Percentiles rank a stretch among this genome's conserved stretches.
These are phyloP conservation scores for Pituophis catenifer DNA, from an alignment of 2,113 vertebrate genomes.

Conservation along the genomic window DNA sequence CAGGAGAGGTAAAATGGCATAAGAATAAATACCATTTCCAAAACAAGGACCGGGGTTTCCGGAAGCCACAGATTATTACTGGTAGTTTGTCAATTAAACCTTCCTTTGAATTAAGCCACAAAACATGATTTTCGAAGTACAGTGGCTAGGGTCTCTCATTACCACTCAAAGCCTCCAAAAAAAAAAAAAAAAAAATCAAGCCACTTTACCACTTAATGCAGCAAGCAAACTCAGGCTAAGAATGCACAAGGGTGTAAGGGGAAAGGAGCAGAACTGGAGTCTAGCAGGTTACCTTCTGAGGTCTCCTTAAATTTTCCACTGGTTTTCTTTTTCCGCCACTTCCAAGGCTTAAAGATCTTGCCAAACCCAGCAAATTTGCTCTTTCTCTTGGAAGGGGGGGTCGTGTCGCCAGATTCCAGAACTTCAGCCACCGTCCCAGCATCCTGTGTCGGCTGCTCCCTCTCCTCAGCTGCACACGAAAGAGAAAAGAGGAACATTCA, in stretches of 20 bases:
- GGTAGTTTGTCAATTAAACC: not conserved
- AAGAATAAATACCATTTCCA: not conserved
- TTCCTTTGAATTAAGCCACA: not conserved
- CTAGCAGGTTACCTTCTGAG: slow-evolving; percentile 82
- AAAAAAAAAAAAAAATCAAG: not conserved
- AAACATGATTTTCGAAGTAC: not conserved
- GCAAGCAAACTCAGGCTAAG: not conserved
- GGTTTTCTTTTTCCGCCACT: slow-evolving; percentile 99
- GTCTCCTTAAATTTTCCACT: slow-evolving; percentile 96
- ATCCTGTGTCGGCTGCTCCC: slow-evolving; percentile 72
- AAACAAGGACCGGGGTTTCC: accelerated
- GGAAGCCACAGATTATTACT: not conserved
- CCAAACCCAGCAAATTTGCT: slow-evolving; percentile 95
- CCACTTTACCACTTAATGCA: not conserved
- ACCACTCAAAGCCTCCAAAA: not conserved
- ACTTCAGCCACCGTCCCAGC: slow-evolving; percentile 78
- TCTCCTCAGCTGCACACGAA: slow-evolving; percentile 75
- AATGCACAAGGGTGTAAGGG: not conserved
- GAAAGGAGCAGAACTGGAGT: not conserved
- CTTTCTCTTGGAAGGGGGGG: slow-evolving; percentile 90
- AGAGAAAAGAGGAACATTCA: not conserved
- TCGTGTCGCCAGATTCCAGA: slow-evolving; percentile 80
- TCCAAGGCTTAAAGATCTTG: slow-evolving; percentile 99
- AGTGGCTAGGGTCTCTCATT: not conserved
- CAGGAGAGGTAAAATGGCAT: not conserved